Evolutionary conservation across 2,797 vertebrate species (phyloP).

Genomic region (Brachyrhaphis roseni): DNA sequence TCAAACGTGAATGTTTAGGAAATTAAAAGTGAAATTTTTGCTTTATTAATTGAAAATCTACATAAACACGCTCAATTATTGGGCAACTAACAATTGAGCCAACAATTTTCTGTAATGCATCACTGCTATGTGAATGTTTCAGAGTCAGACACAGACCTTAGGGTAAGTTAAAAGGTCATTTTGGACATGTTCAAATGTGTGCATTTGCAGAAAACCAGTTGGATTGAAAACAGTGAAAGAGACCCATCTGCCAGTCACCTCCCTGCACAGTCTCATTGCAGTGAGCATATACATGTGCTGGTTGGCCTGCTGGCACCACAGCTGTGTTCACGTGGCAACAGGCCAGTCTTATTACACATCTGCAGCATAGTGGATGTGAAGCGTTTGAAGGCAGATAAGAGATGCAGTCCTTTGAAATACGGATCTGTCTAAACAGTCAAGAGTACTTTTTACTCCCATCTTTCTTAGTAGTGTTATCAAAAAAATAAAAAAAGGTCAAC

Average conservation of each 20-base stretch:
- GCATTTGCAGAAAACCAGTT: not conserved
- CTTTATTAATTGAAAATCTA: not conserved
- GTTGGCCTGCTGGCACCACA: slow-evolving; percentile 35
- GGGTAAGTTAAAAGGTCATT: not conserved
- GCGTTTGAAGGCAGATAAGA: slow-evolving; percentile 72
- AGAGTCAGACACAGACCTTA: not conserved
- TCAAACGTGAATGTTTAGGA: not conserved
- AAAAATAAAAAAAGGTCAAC: not conserved
- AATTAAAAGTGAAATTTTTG: not conserved
- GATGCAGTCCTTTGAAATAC: slow-evolving; percentile 18
- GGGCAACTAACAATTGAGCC: not conserved
- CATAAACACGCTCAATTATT: not conserved
- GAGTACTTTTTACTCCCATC: not conserved
- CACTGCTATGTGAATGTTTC: not conserved
- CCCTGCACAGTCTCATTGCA: slow-evolving; percentile 17
- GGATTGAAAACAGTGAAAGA: not conserved
- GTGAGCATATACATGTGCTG: slow-evolving; percentile 18
- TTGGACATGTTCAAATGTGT: not conserved
- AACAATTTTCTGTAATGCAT: not conserved
- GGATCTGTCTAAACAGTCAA: not conserved
- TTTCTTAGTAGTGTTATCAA: not conserved
- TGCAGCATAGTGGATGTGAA: slow-evolving; percentile 67
- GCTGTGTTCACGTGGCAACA: slow-evolving; percentile 45
- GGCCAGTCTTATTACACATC: slow-evolving; percentile 48
- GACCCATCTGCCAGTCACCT: slow-evolving; percentile 3